A percentile compares a stretch with the other conserved stretches of the same genome.
Evolutionary conservation across 1,140 invertebrate species (phyloP).

Genomic region (Diprion similis): DNA sequence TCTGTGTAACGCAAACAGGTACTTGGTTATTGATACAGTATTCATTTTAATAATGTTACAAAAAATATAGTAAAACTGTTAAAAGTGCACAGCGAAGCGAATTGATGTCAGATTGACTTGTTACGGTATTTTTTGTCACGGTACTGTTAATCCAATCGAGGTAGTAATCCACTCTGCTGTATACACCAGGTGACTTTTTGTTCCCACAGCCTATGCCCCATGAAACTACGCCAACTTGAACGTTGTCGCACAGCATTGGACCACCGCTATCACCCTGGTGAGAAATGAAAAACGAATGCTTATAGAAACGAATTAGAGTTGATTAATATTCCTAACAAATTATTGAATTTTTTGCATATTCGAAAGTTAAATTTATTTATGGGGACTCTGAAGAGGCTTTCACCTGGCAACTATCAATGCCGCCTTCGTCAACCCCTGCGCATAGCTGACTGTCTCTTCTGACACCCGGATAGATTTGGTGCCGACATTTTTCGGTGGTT

Average conservation of each 20-base stretch:
- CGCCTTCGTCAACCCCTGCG: constrained; percentile 63
- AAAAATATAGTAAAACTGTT: too few species aligned
- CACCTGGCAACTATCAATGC: constrained; percentile 66
- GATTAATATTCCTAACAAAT: neutral
- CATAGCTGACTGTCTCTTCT: constrained; percentile 52
- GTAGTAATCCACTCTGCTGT: constrained; percentile 70
- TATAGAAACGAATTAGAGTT: neutral
- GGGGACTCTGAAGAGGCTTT: neutral
- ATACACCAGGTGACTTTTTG: constrained; percentile 72
- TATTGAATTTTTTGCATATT: neutral
- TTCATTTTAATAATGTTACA: too few species aligned
- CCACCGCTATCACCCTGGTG: constrained; percentile 53
- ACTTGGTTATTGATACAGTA: too few species aligned
- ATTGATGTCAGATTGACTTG: neutral
- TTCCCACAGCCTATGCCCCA: constrained; percentile 77
- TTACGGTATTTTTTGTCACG: constrained; percentile 25
- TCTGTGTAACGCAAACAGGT: too few species aligned
- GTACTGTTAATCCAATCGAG: constrained; percentile 64
- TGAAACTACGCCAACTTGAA: constrained; percentile 69
- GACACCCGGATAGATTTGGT: neutral
- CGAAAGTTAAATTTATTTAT: too few species aligned
- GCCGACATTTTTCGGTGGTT: constrained; percentile 27
- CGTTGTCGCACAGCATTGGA: constrained; percentile 46
- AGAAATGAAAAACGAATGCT: constrained; percentile 17
- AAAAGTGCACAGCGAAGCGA: neutral